phyloP scores from a whole-genome alignment of 2,888 invertebrate genomes.

The Seladonia tumulorum region DNA sequence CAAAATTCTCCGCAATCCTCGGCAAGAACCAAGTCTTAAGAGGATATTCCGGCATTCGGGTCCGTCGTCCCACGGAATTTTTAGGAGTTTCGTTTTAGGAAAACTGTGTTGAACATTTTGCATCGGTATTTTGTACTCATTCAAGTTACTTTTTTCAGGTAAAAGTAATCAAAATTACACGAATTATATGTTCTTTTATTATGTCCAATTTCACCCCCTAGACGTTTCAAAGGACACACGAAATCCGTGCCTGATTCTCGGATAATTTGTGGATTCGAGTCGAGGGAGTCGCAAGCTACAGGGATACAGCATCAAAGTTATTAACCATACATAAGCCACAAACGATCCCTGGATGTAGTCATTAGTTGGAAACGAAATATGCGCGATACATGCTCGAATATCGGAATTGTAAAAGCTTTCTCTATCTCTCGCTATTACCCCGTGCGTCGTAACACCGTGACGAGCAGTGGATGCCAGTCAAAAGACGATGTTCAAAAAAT shows the following conservation, averaged over 20 bases:
- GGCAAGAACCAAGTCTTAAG: too few species aligned
- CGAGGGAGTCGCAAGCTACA: not conserved
- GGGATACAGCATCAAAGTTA: not conserved
- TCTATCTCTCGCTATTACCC: not conserved
- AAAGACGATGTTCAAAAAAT: not conserved
- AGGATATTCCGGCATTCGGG: too few species aligned
- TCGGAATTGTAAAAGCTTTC: not conserved
- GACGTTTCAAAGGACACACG: not conserved
- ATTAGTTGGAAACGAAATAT: not conserved
- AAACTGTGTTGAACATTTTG: too few species aligned
- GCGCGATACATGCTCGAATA: not conserved
- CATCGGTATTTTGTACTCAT: too few species aligned
- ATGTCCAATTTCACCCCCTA: not conserved
- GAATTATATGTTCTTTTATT: too few species aligned
- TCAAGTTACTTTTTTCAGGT: too few species aligned
- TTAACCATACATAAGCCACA: not conserved
- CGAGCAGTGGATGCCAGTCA: not conserved
- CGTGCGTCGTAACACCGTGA: not conserved
- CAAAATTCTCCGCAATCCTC: not conserved
- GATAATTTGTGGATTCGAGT: not conserved
- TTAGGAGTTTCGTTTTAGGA: too few species aligned
- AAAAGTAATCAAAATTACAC: too few species aligned
- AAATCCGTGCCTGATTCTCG: not conserved
- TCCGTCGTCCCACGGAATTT: too few species aligned
- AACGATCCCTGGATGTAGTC: not conserved